Evolutionary conservation across 2,888 invertebrate species (phyloP).

Genomic region (Sabatieria punctata): DNA sequence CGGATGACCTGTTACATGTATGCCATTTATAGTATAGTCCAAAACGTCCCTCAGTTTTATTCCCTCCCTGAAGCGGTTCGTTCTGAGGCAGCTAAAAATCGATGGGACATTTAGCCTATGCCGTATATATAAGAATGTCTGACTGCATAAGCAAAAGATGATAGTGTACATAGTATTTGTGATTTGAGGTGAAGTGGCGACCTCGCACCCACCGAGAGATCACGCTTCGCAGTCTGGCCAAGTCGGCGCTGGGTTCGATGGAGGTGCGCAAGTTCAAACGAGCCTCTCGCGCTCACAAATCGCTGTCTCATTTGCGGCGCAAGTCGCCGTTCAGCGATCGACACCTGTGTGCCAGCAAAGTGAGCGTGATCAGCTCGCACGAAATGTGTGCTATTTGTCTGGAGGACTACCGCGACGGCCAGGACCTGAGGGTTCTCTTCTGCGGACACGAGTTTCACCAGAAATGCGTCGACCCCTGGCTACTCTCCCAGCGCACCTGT

Average conservation of each 20-base stretch:
- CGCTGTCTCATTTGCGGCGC: not conserved
- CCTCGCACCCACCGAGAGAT: not conserved
- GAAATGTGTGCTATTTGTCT: slow-evolving; percentile 38
- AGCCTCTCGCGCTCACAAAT: not conserved
- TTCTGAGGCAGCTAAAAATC: too few species aligned
- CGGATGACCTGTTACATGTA: too few species aligned
- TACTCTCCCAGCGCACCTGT: slow-evolving; percentile 34
- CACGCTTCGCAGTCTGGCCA: slow-evolving; percentile 13
- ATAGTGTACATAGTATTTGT: not conserved
- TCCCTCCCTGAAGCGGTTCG: too few species aligned
- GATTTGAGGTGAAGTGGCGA: not conserved
- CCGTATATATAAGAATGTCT: slow-evolving; percentile 20
- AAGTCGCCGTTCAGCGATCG: not conserved
- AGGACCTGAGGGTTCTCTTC: slow-evolving; percentile 31
- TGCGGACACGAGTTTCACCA: slow-evolving; percentile 39
- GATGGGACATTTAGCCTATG: too few species aligned
- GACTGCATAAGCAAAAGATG: not conserved
- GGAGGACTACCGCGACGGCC: slow-evolving; percentile 36
- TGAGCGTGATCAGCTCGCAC: slow-evolving; percentile 4
- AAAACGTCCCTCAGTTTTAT: too few species aligned
- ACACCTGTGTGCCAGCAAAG: not conserved
- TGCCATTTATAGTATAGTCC: too few species aligned
- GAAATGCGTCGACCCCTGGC: slow-evolving; percentile 38
- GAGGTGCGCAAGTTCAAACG: slow-evolving; percentile 22
- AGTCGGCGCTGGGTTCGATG: slow-evolving; percentile 26